These are phyloP conservation scores for Agelaius phoeniceus DNA, from an alignment of 2,113 vertebrate species.

Conservation along the genomic window DNA sequence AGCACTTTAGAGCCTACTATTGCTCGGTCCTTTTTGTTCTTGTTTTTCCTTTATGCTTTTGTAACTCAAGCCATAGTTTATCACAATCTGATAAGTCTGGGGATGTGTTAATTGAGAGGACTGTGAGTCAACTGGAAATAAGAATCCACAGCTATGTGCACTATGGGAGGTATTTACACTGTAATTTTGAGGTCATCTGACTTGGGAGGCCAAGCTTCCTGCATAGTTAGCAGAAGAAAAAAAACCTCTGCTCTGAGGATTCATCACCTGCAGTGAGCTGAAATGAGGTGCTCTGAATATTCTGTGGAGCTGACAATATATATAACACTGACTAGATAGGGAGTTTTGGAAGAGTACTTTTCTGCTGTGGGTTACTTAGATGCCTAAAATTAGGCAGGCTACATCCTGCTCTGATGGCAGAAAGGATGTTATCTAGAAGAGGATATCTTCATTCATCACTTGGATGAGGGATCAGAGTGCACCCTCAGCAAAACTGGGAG, in stretches of 20 bases:
- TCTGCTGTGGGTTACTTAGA: neutral
- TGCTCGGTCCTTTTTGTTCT: neutral
- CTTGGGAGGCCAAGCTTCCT: neutral
- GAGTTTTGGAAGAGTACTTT: neutral
- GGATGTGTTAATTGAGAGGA: conserved; percentile 18
- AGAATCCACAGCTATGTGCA: neutral
- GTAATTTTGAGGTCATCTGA: neutral
- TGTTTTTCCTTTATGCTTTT: neutral
- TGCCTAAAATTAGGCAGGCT: neutral
- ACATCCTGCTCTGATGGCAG: neutral
- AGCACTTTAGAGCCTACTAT: neutral
- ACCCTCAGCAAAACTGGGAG: neutral
- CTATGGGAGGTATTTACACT: neutral
- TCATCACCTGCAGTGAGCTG: neutral
- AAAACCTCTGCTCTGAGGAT: neutral
- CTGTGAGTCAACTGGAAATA: neutral
- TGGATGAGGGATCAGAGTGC: neutral
- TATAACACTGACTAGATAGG: neutral
- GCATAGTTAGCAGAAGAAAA: neutral
- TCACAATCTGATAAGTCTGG: neutral
- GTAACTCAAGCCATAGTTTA: neutral
- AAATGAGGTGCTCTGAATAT: neutral
- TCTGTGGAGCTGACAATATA: neutral
- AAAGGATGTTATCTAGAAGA: neutral
- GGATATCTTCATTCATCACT: neutral